phyloP scores from a whole-genome alignment of 2,888 invertebrate genomes.

The Pegoplata infirma region DNA sequence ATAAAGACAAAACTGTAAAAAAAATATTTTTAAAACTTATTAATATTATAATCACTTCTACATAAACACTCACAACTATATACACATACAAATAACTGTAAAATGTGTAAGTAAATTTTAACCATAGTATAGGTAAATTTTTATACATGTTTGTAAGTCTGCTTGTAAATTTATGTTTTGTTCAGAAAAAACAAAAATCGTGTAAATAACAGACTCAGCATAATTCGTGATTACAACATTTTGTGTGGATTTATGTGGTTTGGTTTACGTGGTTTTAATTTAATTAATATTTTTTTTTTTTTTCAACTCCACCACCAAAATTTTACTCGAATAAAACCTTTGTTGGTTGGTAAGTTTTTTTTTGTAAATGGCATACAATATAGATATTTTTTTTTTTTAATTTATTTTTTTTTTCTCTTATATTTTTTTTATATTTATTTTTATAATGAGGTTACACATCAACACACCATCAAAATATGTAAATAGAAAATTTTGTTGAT shows the following conservation, averaged over 20 bases:
- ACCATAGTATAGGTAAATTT: not conserved
- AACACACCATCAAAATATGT: conserved; percentile 54
- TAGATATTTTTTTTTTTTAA: not conserved
- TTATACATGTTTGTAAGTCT: conserved; percentile 12
- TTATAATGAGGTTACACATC: conserved; percentile 52
- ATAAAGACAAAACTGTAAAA: too few relatives aligned
- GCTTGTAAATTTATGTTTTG: conserved; percentile 12
- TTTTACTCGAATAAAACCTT: not conserved
- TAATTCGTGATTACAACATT: conserved; percentile 76
- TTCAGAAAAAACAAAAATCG: conserved; percentile 64
- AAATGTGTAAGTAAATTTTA: not conserved
- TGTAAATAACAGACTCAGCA: conserved; percentile 73
- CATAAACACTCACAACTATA: not conserved
- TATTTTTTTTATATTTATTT: conserved; percentile 35
- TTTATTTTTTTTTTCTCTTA: not conserved
- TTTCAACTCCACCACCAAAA: not conserved
- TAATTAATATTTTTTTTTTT: conserved; percentile 75
- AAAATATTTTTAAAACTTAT: too few relatives aligned
- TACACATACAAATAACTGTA: not conserved
- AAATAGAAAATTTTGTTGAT: conserved; percentile 52
- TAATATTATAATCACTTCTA: too few relatives aligned
- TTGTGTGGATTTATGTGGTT: conserved; percentile 74
- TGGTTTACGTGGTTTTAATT: conserved; percentile 75
- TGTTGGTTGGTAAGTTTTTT: conserved; percentile 13
- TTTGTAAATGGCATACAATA: not conserved